Conservation (phyloP, 2,113 vertebrate species). For the Thamnaconus septentrionalis region DNA sequence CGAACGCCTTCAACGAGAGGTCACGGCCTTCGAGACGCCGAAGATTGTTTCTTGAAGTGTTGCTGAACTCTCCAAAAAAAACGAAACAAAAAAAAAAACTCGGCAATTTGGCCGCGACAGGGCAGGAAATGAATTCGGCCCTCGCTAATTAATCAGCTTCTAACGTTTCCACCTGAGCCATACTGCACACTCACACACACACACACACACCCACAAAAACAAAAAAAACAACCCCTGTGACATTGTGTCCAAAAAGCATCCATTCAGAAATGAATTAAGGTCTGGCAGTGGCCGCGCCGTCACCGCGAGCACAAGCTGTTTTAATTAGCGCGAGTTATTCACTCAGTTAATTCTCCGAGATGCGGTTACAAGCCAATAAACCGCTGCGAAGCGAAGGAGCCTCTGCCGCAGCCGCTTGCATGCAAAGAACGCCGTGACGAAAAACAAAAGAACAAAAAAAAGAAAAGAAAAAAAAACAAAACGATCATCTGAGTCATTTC, state of each 20-base stretch:
- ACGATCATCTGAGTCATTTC: conserved; percentile 26
- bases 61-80: too few relatives aligned
- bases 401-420: not conserved
- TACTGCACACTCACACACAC: conserved; percentile 5
- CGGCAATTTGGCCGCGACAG: too few relatives aligned
- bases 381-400: not conserved
- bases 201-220: too few relatives aligned
- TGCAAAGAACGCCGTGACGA: conserved; percentile 12
- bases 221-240: conserved; percentile 17
- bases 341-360: conserved; percentile 66
- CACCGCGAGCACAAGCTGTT: conserved; percentile 60
- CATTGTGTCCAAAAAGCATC: conserved; percentile 55
- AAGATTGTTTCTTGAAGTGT: too few relatives aligned
- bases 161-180: not conserved
- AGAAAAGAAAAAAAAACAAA: conserved; percentile 13
- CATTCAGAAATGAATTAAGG: conserved; percentile 73
- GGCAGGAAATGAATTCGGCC: too few relatives aligned
- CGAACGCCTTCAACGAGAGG: too few relatives aligned
- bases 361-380: conserved; percentile 28
- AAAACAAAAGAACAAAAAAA: conserved; percentile 1
- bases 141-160: too few relatives aligned
- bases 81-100: too few relatives aligned
- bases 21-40: too few relatives aligned
- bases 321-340: conserved; percentile 73
- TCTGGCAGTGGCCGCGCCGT: conserved; percentile 43